phyloP scores from a whole-genome alignment of 2,797 vertebrate species.

The Labeo calbasu region DNA sequence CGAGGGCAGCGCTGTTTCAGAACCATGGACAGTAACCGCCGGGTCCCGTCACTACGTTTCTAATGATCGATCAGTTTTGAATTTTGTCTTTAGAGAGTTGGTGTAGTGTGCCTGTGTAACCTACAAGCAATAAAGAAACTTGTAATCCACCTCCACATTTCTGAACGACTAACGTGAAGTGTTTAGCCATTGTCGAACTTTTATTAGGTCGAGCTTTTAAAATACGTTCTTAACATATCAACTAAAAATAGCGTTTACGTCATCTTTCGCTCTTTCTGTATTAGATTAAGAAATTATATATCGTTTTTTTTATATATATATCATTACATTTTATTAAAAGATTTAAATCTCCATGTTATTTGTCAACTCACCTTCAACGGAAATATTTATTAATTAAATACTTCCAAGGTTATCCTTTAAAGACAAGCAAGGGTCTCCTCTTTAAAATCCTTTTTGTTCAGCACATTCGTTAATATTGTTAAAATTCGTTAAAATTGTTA shows the following conservation, averaged over 20 bases:
- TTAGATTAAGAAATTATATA: neutral
- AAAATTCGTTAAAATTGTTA: too few species aligned
- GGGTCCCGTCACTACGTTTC: neutral
- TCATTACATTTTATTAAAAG: neutral
- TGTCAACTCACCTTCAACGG: neutral
- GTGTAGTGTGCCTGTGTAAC: neutral
- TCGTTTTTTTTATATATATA: neutral
- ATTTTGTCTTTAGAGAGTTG: neutral
- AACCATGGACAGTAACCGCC: constrained; percentile 74
- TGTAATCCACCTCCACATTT: neutral
- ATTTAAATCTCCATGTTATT: neutral
- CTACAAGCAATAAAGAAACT: neutral
- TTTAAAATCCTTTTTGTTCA: neutral
- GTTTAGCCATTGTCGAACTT: neutral
- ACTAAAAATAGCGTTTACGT: neutral
- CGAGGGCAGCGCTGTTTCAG: constrained; percentile 66
- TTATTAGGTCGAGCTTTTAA: neutral
- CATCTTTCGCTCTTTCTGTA: neutral
- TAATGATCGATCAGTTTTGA: neutral
- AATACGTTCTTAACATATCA: neutral
- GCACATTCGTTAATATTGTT: too few species aligned
- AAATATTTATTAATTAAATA: neutral
- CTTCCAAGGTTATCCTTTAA: neutral
- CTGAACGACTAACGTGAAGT: neutral
- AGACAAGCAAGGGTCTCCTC: neutral